Base-by-base conservation (phyloP, 2,888 invertebrate genomes). In the Vesta saturnalis region DNA sequence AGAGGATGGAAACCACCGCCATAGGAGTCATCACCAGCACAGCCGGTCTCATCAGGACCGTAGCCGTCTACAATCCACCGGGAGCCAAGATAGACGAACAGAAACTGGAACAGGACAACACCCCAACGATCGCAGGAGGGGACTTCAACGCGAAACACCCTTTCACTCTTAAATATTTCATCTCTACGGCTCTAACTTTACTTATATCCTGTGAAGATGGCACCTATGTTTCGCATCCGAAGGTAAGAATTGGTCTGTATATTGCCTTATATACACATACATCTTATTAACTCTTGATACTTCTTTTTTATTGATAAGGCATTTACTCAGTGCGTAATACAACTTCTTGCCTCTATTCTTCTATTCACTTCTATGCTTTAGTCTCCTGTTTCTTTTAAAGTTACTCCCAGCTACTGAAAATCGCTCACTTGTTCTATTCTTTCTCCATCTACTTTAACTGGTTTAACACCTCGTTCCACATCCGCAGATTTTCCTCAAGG, bases 81-180 rank as follows among this genome's bases (percentile, higher is more conserved):
- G n/a, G n/a, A n/a, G n/a, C n/a, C n/a, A n/a, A n/a, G n/a, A n/a
- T n/a, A n/a, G n/a, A n/a, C n/a, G n/a, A n/a, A n/a, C n/a, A n/a
- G n/a, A n/a, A n/a, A n/a, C n/a, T n/a, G n/a, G n/a, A n/a, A n/a
- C n/a, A n/a, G n/a, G n/a, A n/a, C n/a, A n/a, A n/a, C n/a, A n/a
- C n/a, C n/a, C n/a, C n/a, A n/a, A n/a, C n/a, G n/a, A n/a, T n/a
- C n/a, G n/a, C n/a, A n/a, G n/a, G n/a, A n/a, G n/a, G n/a, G n/a
- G n/a, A n/a, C n/a, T n/a, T n/a, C n/a, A n/a, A n/a, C n/a, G n/a
- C n/a, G n/a, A n/a, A n/a, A n/a, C n/a, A n/a, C 22, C 55, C 55
- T 55, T 55, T 55, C n/a, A 55, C 18, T 58, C 58, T 30, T 58
- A 35, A 39, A 39, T 58, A 58, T 35, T 58, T 58, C 58, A 58